Conservation (phyloP, 2,888 invertebrate genomes). For the Hoplodrina blanda region DNA sequence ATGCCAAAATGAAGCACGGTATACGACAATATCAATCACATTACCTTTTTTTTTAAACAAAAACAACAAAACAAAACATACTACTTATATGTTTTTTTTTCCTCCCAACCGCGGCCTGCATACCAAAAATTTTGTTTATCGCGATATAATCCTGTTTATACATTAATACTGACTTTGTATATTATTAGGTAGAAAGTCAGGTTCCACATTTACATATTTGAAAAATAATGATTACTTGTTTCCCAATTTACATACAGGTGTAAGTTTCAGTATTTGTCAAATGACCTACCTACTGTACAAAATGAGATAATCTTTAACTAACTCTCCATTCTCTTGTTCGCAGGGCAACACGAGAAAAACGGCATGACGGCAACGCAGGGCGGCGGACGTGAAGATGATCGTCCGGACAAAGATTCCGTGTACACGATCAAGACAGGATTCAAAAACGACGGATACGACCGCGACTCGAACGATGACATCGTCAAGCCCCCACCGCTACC, state of each 20-base stretch:
- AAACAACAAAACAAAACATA: too few species aligned
- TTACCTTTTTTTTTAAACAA: slow-evolving; percentile 34
- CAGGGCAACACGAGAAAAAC: slow-evolving; percentile 91
- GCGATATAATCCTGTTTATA: slow-evolving; percentile 28
- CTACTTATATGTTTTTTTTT: slow-evolving; percentile 37
- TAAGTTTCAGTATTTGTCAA: background rate
- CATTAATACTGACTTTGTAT: background rate
- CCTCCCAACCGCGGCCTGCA: slow-evolving; percentile 33
- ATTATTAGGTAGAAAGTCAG: background rate
- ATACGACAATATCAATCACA: slow-evolving; percentile 51
- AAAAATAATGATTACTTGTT: background rate
- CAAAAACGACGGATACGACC: slow-evolving; percentile 93
- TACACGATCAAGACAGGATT: slow-evolving; percentile 93
- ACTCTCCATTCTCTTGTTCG: slow-evolving; percentile 67
- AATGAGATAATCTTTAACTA: background rate
- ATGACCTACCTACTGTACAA: background rate
- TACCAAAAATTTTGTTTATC: slow-evolving; percentile 43
- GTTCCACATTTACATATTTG: background rate
- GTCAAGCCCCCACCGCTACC: slow-evolving; percentile 92
- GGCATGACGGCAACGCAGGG: slow-evolving; percentile 92
- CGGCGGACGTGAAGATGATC: slow-evolving; percentile 90
- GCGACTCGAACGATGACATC: slow-evolving; percentile 90
- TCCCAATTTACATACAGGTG: background rate
- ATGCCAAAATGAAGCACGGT: slow-evolving; percentile 24
- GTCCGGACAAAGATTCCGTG: slow-evolving; percentile 88